These are phyloP conservation scores for Apotomis capreana DNA, from an alignment of 2,888 invertebrate genomes.

Conservation along the genomic window DNA sequence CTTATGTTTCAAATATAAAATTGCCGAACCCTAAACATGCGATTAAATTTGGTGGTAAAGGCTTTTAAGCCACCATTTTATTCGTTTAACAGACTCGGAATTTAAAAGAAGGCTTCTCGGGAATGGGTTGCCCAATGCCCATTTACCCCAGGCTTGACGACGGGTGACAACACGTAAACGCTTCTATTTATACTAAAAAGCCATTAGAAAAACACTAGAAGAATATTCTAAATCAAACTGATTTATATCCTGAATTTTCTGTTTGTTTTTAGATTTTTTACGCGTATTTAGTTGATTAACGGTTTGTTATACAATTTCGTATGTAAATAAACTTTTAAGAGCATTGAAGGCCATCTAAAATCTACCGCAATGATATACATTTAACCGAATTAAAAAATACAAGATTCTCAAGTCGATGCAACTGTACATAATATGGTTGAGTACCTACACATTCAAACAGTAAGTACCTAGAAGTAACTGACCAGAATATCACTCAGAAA, in stretches of 20 bases:
- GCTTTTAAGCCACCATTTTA: constrained; percentile 36
- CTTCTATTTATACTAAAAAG: constrained; percentile 27
- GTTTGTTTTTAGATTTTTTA: constrained; percentile 12
- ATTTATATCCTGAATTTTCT: constrained; percentile 21
- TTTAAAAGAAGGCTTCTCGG: constrained; percentile 30
- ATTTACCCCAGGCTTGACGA: constrained; percentile 22
- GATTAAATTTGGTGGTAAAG: constrained; percentile 16
- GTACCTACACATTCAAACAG: too few species aligned
- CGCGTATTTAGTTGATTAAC: constrained; percentile 34
- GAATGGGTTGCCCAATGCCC: constrained; percentile 16
- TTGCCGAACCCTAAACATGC: constrained; percentile 13
- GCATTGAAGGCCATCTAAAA: constrained; percentile 16
- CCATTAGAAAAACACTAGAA: constrained; percentile 9
- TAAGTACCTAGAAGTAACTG: too few species aligned
- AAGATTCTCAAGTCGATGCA: too few species aligned
- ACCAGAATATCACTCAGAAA: too few species aligned
- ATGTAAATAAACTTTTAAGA: constrained; percentile 28
- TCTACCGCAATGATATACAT: not conserved
- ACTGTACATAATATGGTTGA: too few species aligned
- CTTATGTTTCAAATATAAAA: constrained; percentile 6
- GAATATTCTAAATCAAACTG: constrained; percentile 27
- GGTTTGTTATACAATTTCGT: constrained; percentile 31
- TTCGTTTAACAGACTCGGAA: constrained; percentile 26
- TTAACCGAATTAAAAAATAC: too few species aligned
- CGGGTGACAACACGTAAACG: constrained; percentile 30